These are phyloP conservation scores for Loxodonta africana DNA, from an alignment of 2,113 vertebrate genomes.

Conservation along the genomic window DNA sequence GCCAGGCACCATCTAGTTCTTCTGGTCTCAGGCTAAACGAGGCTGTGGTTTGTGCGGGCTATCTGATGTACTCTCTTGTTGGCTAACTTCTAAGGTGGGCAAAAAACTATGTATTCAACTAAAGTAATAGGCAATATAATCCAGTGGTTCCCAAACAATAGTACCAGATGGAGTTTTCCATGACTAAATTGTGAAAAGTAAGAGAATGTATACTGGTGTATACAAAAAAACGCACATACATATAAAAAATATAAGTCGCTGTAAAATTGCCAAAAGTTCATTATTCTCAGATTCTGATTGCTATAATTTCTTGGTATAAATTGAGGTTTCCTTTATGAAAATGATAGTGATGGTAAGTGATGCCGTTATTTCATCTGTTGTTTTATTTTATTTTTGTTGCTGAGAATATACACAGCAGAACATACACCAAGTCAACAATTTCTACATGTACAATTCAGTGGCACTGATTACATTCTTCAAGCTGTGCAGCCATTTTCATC, in stretches of 20 bases:
- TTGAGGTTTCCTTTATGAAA: background rate
- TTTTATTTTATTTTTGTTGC: background rate
- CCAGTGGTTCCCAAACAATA: background rate
- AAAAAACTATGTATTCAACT: background rate
- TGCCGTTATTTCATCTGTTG: background rate
- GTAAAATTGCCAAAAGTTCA: background rate
- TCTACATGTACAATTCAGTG: no score
- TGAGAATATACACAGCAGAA: no score
- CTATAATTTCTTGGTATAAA: slow-evolving; percentile 3
- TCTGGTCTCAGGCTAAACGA: no score
- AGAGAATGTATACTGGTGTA: background rate
- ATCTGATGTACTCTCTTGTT: background rate
- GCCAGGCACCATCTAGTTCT: no score
- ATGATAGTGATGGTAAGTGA: slow-evolving; percentile 32
- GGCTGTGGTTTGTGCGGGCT: no score
- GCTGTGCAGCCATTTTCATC: no score
- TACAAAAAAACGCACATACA: background rate
- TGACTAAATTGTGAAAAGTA: slow-evolving; percentile 26
- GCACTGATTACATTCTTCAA: no score
- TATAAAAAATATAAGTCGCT: background rate
- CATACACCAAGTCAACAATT: no score
- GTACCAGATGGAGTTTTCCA: background rate
- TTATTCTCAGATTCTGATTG: slow-evolving; percentile 35
- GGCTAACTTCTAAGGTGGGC: background rate
- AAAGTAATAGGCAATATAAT: background rate